These are phyloP conservation scores for Otus sunia DNA, from an alignment of 2,113 vertebrate species.

Conservation along the genomic window DNA sequence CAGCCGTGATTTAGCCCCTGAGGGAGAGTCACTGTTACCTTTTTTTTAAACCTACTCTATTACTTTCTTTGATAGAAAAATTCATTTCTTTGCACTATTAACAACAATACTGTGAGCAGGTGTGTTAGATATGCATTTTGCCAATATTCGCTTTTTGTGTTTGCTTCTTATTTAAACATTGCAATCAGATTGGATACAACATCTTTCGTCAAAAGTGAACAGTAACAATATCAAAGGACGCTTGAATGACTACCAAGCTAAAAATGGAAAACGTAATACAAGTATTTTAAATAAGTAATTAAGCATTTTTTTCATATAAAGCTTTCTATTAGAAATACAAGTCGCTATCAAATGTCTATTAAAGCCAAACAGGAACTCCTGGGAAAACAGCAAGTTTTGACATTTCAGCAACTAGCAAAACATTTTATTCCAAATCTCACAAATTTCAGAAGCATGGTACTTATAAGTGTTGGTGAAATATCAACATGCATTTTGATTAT, in stretches of 20 bases:
- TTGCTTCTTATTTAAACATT: background rate
- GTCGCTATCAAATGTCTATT: background rate
- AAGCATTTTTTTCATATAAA: background rate
- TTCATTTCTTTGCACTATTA: rapidly evolving
- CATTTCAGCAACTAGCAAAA: background rate
- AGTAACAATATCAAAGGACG: background rate
- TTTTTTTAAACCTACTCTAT: background rate
- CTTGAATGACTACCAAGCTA: rapidly evolving
- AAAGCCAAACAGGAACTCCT: background rate
- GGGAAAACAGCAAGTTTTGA: background rate
- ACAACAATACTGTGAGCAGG: background rate
- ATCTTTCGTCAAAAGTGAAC: background rate
- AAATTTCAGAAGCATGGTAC: background rate
- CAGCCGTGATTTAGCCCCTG: background rate
- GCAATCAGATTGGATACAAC: background rate
- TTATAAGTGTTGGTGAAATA: background rate
- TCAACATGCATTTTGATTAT: background rate
- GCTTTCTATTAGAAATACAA: background rate
- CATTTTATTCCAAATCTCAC: background rate
- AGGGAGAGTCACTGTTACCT: background rate
- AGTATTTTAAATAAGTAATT: background rate
- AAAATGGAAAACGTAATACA: background rate
- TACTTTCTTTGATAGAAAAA: background rate
- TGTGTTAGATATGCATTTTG: rapidly evolving
- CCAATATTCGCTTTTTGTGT: background rate